Evolutionary conservation across 2,888 invertebrate genomes (phyloP), one percentile per base, ranked within the genome.

Genomic region (Nasonia oneida): DNA sequence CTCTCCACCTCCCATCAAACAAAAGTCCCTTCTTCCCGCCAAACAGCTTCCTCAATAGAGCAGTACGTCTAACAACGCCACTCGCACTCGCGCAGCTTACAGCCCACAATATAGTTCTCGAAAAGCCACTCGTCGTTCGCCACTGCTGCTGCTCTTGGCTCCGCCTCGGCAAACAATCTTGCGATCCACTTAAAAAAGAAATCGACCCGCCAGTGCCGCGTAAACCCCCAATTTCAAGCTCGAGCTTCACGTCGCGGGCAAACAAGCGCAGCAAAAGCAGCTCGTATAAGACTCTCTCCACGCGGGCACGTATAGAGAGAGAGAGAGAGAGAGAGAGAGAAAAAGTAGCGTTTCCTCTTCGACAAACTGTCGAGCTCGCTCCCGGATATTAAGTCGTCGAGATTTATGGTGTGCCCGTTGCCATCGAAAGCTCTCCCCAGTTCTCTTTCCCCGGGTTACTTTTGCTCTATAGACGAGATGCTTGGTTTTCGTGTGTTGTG

Each of bases 341-440:
- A n/a, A 61, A n/a, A 61, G 57, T 1, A 23, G 57, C n/a, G 18
- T 61, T n/a, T n/a, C n/a, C 57, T n/a, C n/a, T 33, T 33, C 67
- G 67, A 67, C 67, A 67, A 67, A 67, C 67, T 67, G 67, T 67
- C 67, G 67, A 67, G 67, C 23, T 23, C 29, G 67, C 67, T n/a
- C 61, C 10, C 67, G 33, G 67, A 67, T 67, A 67, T 67, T 67
- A 67, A 67, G 67, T 67, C 67, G 67, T 67, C 67, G 67, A 67
- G 67, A 67, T 67, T 67, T 67, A 67, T 67, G 67, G 67, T 33
- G 67, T 15, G 33, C 33, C 67, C 33, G 67, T 67, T 67, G 67
- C 67, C 67, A 67, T 67, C 67, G n/a, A 67, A 67, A 67, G 33
- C 67, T 67, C 23, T 12, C 33, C 29, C 10, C 37, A 29, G 29